Percentiles rank a stretch among this genome's conserved stretches.
Conservation (phyloP, 1,140 invertebrate genomes). For the Apocrypta bakeri region DNA sequence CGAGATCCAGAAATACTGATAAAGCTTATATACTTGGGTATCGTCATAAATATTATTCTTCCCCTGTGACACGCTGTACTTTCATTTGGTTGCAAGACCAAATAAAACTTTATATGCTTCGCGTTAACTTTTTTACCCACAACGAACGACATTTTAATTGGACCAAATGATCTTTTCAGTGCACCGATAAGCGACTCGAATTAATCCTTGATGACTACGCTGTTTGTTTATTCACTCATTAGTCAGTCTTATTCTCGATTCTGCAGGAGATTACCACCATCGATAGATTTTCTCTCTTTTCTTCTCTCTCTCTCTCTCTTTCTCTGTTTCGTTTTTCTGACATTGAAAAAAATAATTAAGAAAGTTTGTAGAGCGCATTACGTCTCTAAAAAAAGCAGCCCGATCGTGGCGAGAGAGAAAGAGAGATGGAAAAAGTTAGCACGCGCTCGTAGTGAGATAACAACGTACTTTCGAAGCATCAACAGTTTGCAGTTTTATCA, state of each 20-base stretch:
- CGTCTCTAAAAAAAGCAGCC: neutral
- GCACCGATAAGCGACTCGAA: neutral
- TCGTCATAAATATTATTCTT: slow-evolving; percentile 6
- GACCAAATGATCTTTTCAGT: neutral
- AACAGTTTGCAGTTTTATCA: slow-evolving; percentile 40
- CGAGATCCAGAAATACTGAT: slow-evolving; percentile 29
- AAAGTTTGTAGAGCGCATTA: slow-evolving; percentile 21
- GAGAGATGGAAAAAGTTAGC: slow-evolving; percentile 25
- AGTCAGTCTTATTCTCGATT: neutral
- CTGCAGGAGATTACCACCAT: neutral
- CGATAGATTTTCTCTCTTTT: neutral
- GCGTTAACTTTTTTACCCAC: neutral
- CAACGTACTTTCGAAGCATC: slow-evolving; percentile 35
- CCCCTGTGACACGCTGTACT: neutral
- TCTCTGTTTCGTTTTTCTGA: too few species aligned
- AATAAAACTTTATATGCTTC: neutral
- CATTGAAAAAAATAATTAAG: slow-evolving; percentile 34
- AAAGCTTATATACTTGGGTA: neutral
- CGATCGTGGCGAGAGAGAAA: neutral
- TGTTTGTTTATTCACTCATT: neutral
- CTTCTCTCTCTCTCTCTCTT: neutral
- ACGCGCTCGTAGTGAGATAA: slow-evolving; percentile 20
- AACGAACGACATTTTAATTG: neutral
- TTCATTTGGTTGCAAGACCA: neutral
- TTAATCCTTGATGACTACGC: neutral